Base-by-base conservation (phyloP, 1,140 invertebrate genomes). In the Sarcophaga peregrina region DNA sequence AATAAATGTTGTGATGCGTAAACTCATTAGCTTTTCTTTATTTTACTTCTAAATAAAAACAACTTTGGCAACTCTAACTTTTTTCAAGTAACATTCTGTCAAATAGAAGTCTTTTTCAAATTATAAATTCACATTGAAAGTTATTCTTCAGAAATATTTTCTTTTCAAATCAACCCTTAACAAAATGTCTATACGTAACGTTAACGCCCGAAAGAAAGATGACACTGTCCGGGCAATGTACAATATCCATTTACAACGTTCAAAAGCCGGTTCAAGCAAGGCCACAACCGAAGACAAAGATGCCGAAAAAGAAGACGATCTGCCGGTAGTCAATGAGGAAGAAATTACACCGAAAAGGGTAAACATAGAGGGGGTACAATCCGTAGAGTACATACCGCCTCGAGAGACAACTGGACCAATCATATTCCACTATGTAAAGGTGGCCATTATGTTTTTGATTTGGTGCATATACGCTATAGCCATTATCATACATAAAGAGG, bases 311-410 rank as follows among this genome's bases (percentile, higher is more conserved):
- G 62, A 68, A 68, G 75, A 78, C 20, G 75, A 78, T 78, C 11
- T 78, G n/a, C 75, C 75, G 9, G 11, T 78, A 25, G 75, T 52
- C 5, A 25, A 52, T 50, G 75, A 78, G 13, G 75, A 78, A 50
- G 48, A 78, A 50, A 20, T 45, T 9, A 17, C 47, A n/a, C 9
- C 75, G 11, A 17, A 50, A 50, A 78, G 50, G 50, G 75, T 20
- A 4, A n/a, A 47, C 3, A 1, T 78, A 20, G 47, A 48, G 11
- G 75, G 52, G 17, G n/a, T 25, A 11, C 75, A 15, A 5, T 78
- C 75, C 9, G 17, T 46, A 20, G 75, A 78, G n/a, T 17, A n/a
- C 4, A 50, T 78, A 20, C 4, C 75, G 9, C 17, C 75, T 3
- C 17, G 50, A 15, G 8, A 48, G 17, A 78, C 8, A 8, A 8